Percentiles rank a stretch among this genome's conserved stretches.
These are phyloP conservation scores for Scomber scombrus DNA, from an alignment of 2,113 vertebrate species.

Conservation along the genomic window DNA sequence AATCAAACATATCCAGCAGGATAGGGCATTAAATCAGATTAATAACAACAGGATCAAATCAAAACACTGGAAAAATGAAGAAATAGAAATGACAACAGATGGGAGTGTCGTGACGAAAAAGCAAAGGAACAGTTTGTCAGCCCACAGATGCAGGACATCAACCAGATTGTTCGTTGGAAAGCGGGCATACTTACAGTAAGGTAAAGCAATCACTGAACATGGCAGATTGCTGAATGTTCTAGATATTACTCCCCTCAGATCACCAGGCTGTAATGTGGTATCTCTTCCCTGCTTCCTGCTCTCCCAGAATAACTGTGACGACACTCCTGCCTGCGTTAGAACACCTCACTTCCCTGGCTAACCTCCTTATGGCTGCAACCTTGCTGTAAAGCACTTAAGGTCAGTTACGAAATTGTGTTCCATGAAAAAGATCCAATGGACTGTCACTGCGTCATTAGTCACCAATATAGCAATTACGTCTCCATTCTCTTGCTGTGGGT, in stretches of 20 bases:
- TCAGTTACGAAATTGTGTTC: background rate
- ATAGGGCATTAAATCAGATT: too few relatives aligned
- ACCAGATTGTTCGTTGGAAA: too few relatives aligned
- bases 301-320: slow-evolving; percentile 12
- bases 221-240: background rate
- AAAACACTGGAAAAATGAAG: background rate
- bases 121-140: too few relatives aligned
- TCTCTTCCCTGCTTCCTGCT: background rate
- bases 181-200: too few relatives aligned
- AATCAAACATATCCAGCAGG: too few relatives aligned
- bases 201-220: too few relatives aligned
- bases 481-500: background rate
- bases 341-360: background rate
- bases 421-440: slow-evolving; percentile 18
- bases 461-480: slow-evolving; percentile 2
- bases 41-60: background rate
- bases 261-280: background rate
- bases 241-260: background rate
- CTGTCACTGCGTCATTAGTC: slow-evolving; percentile 13
- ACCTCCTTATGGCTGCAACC: slow-evolving; percentile 14
- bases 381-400: background rate
- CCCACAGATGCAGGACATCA: too few relatives aligned
- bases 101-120: too few relatives aligned
- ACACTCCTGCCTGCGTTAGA: background rate
- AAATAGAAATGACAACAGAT: background rate